Evolutionary conservation across 2,888 invertebrate species (phyloP), one percentile per base, ranked within the genome.

Genomic region (Tiphia femorata): DNA sequence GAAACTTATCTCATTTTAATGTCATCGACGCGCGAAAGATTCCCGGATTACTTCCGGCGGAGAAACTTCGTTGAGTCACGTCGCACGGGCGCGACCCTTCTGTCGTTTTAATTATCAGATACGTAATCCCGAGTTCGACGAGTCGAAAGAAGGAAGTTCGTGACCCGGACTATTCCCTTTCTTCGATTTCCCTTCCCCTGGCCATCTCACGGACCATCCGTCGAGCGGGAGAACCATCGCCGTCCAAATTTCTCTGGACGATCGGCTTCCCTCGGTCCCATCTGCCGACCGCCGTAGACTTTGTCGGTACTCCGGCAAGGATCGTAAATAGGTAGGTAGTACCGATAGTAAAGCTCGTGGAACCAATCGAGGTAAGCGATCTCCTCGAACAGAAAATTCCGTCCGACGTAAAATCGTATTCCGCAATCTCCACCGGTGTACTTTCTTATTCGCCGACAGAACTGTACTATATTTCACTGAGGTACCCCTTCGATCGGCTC

Each of bases 401-500:
- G 33, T 38, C 44, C 29, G 35, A 30, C 37, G 33, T 58, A 41
- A 58, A 58, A 58, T 54, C 49, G 38, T 49, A 46, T 49, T 54
- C 35, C 58, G 44, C 49, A 49, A 49, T 58, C 52, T 20, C 47
- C 43, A 23, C 37, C 37, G 37, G 12, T 23, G 47, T 35, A 47
- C 37, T 33, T 47, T 44, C 44, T 44, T 44, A 44, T 44, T 44
- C 44, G 29, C 19, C 29, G 44, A 44, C 44, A 30, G 30, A 44
- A 30, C 27, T 44, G 27, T 44, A 44, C 29, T 16, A 27, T 20
- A 12, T n/a, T 33, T 33, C 33, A 33, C 23, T 16, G 10, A 27
- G 43, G 27, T 27, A 43, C 43, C 43, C 29, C 30, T 19, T 44
- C 44, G 44, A 43, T 43, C 42, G 17, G 7, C 17, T 29, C 20